phyloP scores from a whole-genome alignment of 2,797 vertebrate genomes.

The Masticophis lateralis region DNA sequence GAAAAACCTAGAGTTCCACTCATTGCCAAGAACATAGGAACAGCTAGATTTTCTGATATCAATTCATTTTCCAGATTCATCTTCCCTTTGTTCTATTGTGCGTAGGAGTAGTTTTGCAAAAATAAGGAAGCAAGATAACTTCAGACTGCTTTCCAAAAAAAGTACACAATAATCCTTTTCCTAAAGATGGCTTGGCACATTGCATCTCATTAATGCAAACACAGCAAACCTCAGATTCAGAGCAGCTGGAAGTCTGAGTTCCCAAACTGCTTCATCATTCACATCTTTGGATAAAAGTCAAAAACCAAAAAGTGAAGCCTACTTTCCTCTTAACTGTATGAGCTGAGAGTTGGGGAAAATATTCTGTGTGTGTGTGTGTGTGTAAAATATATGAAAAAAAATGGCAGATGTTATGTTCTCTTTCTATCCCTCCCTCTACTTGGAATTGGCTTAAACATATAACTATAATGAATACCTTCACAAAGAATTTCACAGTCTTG shows the following conservation, averaged over 20 bases:
- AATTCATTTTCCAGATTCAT: not conserved
- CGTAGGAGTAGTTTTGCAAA: not conserved
- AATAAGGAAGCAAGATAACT: not conserved
- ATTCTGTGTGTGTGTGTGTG: conserved; percentile 28
- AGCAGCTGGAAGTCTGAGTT: conserved; percentile 57
- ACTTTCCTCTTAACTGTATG: conserved; percentile 42
- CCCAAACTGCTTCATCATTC: conserved; percentile 52
- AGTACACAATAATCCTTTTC: conserved; percentile 27
- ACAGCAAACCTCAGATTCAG: not conserved
- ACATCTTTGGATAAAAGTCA: conserved; percentile 47
- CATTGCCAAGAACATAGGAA: not conserved
- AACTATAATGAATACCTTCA: not conserved
- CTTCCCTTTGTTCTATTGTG: not conserved
- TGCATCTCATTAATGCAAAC: conserved; percentile 42
- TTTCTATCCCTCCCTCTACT: not conserved
- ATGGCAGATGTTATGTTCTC: not conserved
- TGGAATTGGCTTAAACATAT: not conserved
- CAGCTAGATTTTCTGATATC: not conserved
- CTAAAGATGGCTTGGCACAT: conserved; percentile 1
- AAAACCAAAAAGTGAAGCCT: conserved; percentile 30
- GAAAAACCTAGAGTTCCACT: not conserved
- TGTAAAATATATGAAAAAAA: not conserved
- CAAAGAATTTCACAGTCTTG: not conserved
- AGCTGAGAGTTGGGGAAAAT: conserved; percentile 28
- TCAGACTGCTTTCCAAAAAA: conserved; percentile 18